Percentiles rank a stretch among this genome's conserved stretches.
phyloP scores from a whole-genome alignment of 2,888 invertebrate species.

The Emmelina monodactyla region DNA sequence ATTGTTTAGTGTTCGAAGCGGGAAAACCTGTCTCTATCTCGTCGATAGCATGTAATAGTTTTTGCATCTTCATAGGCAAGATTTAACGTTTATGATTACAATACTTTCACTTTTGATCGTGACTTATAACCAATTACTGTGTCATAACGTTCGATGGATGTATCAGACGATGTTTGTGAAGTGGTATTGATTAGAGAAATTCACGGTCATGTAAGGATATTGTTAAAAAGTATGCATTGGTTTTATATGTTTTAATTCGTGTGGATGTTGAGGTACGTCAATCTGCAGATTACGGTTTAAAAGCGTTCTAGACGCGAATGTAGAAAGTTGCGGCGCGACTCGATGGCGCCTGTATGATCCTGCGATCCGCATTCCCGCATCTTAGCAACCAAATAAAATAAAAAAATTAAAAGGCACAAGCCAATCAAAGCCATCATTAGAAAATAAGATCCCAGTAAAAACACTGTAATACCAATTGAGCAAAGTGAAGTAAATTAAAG shows the following conservation, averaged over 20 bases:
- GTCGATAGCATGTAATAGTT: background rate
- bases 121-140: slow-evolving; percentile 10
- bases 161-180: no score
- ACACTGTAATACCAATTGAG: no score
- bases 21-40: background rate
- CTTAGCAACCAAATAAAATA: slow-evolving; percentile 45
- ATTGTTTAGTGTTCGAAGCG: background rate
- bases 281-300: slow-evolving; percentile 62
- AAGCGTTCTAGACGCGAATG: slow-evolving; percentile 58
- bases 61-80: background rate
- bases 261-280: slow-evolving; percentile 55
- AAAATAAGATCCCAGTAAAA: no score
- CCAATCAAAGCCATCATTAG: no score
- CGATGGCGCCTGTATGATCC: slow-evolving; percentile 57
- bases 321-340: slow-evolving; percentile 66
- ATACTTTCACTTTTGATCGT: background rate
- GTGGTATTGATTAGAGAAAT: no score
- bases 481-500: no score
- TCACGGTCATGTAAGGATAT: no score
- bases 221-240: no score
- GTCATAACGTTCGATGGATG: slow-evolving; percentile 58
- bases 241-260: no score
- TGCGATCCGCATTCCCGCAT: slow-evolving; percentile 59
- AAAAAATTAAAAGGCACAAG: no score
- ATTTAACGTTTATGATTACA: no score